Conservation (phyloP, 2,797 vertebrate genomes). For the Podarcis lilfordi region DNA sequence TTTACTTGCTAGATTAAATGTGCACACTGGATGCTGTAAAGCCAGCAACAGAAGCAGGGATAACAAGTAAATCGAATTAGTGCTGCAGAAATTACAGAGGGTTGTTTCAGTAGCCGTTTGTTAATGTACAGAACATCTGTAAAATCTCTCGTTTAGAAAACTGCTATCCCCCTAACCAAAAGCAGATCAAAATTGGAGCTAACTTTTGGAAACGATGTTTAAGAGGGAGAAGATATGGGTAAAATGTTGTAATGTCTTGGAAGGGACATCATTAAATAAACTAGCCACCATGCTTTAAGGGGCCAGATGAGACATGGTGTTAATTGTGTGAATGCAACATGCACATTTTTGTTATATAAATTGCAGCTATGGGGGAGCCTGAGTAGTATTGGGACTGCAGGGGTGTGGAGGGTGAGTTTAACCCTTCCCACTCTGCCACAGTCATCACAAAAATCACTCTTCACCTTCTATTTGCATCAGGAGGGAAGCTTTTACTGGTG, state of each 20-base stretch:
- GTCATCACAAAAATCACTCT: not conserved
- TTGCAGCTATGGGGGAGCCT: not conserved
- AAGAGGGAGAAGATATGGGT: constrained; percentile 40
- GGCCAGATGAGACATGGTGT: not conserved
- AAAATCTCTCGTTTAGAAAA: constrained; percentile 58
- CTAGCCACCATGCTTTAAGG: not conserved
- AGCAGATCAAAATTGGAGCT: constrained; percentile 38
- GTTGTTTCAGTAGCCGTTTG: constrained; percentile 57
- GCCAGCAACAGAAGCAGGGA: constrained; percentile 55
- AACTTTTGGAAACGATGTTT: constrained; percentile 35
- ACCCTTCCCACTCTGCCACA: not conserved
- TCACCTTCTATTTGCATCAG: not conserved
- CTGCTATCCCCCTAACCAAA: constrained; percentile 31
- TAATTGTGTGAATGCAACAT: not conserved
- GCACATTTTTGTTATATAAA: not conserved
- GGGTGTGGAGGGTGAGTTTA: not conserved
- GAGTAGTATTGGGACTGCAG: not conserved
- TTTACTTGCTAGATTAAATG: constrained; percentile 59
- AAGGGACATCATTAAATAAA: constrained; percentile 11
- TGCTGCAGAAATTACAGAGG: constrained; percentile 55
- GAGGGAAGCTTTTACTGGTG: not conserved
- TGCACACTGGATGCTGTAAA: constrained; percentile 40
- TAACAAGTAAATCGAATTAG: constrained; percentile 58
- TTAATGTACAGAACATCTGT: constrained; percentile 54
- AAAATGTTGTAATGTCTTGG: constrained; percentile 28